Evolutionary conservation across 2,888 invertebrate species (phyloP).

Genomic region (Drosophila anomelani): DNA sequence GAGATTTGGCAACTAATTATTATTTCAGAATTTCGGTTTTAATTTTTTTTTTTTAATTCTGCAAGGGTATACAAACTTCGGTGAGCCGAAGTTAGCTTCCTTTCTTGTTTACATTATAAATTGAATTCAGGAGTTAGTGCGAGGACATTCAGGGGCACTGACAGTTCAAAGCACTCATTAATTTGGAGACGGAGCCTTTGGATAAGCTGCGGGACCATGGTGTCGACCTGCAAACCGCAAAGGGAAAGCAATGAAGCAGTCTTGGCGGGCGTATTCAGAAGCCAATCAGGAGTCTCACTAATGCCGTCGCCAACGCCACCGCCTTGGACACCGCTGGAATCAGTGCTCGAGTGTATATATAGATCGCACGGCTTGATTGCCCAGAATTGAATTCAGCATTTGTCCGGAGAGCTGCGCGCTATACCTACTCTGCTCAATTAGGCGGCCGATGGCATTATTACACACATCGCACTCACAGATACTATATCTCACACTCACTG

Average conservation of each 20-base stretch:
- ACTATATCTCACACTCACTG: conserved; percentile 8
- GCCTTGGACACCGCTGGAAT: conserved; percentile 32
- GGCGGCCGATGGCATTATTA: conserved; percentile 59
- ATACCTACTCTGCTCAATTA: conserved; percentile 58
- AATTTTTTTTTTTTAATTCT: too few relatives aligned
- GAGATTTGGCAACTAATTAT: too few relatives aligned
- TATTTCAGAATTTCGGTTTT: too few relatives aligned
- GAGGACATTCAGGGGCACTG: neutral
- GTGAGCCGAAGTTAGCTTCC: too few relatives aligned
- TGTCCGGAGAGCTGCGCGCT: conserved; percentile 15
- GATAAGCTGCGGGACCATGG: conserved; percentile 5
- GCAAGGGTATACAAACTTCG: too few relatives aligned
- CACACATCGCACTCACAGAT: neutral
- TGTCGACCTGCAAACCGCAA: conserved; percentile 19
- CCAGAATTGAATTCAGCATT: conserved; percentile 72
- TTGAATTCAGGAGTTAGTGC: neutral
- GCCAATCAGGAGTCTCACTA: conserved; percentile 59
- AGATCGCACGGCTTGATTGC: conserved; percentile 64
- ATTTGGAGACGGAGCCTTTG: conserved; percentile 2
- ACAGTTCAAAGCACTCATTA: conserved; percentile 4
- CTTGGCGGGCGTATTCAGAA: conserved; percentile 61
- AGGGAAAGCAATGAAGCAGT: conserved; percentile 17
- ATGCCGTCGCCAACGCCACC: conserved; percentile 34
- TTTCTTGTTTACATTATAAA: neutral
- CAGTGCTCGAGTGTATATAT: conserved; percentile 21